These are phyloP conservation scores for Coelopa frigida DNA, from an alignment of 1,140 invertebrate species.

Conservation along the genomic window DNA sequence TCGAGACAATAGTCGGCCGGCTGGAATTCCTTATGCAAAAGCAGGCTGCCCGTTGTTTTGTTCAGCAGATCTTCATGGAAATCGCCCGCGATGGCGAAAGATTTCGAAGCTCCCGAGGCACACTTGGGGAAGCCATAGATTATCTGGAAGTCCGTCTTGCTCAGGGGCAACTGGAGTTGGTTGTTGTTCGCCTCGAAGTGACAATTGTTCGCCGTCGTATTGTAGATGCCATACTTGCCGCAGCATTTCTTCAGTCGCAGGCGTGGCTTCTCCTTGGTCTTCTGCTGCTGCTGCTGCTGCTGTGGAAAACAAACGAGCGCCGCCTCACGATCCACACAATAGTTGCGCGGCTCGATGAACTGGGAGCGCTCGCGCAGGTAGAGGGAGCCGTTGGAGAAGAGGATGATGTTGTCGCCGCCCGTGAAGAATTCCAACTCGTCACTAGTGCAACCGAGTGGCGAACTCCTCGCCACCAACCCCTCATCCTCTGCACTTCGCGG, in stretches of 20 bases:
- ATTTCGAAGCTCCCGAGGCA: constrained; percentile 20
- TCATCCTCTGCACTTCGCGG: not conserved
- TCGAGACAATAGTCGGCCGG: constrained; percentile 34
- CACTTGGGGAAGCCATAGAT: constrained; percentile 48
- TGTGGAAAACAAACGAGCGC: constrained; percentile 50
- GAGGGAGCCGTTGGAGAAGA: constrained; percentile 52
- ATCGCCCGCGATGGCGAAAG: constrained; percentile 48
- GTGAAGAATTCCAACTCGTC: constrained; percentile 25
- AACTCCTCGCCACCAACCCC: no score
- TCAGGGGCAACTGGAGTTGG: constrained; percentile 17
- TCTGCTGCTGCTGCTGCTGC: not conserved
- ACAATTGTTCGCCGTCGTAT: constrained; percentile 48
- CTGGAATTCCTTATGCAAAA: constrained; percentile 20
- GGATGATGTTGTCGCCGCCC: constrained; percentile 24
- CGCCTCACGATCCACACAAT: constrained; percentile 53
- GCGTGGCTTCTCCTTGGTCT: constrained; percentile 15
- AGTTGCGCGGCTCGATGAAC: constrained; percentile 46
- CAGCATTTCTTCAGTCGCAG: constrained; percentile 52
- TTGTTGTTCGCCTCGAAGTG: not conserved
- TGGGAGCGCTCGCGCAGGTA: constrained; percentile 42
- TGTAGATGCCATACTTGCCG: constrained; percentile 51
- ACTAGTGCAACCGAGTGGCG: constrained; percentile 4
- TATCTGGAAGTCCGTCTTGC: constrained; percentile 24
- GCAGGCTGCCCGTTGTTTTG: constrained; percentile 15
- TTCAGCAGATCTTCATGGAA: constrained; percentile 36